These are phyloP conservation scores for Peromyscus polionotus DNA, from an alignment of 2,113 vertebrate genomes.

Conservation along the genomic window DNA sequence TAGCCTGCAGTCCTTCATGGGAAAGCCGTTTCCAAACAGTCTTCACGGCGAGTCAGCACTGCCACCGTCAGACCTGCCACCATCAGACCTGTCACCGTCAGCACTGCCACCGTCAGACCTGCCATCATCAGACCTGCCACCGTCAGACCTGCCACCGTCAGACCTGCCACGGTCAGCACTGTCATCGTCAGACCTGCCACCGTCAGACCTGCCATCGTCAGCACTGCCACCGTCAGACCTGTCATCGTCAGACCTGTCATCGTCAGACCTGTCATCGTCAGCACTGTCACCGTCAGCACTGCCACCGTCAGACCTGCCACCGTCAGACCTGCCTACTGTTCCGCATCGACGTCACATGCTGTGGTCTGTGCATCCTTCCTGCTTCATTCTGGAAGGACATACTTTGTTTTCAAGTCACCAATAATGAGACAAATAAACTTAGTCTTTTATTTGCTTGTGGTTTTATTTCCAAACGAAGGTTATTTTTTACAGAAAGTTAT, in stretches of 20 bases:
- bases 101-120: too few relatives aligned
- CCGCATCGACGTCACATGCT: background rate
- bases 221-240: too few relatives aligned
- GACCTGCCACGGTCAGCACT: too few relatives aligned
- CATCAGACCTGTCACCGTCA: too few relatives aligned
- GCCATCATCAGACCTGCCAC: too few relatives aligned
- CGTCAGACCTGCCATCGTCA: too few relatives aligned
- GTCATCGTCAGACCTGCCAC: too few relatives aligned
- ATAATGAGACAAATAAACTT: constrained; percentile 44
- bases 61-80: background rate
- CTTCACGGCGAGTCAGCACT: background rate
- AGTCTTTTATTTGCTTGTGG: background rate
- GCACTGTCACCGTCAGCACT: background rate
- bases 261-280: too few relatives aligned
- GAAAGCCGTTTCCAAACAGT: constrained; percentile 38
- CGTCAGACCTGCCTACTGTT: background rate
- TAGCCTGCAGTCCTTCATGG: background rate
- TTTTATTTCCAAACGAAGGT: constrained; percentile 14
- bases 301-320: background rate
- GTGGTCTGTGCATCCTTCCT: background rate
- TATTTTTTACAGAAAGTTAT: constrained; percentile 40
- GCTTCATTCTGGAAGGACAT: constrained; percentile 40
- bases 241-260: too few relatives aligned
- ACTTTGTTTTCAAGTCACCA: background rate
- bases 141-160: too few relatives aligned